Evolutionary conservation across 2,797 vertebrate species (phyloP).

Genomic region (Micrastur ruficollis): DNA sequence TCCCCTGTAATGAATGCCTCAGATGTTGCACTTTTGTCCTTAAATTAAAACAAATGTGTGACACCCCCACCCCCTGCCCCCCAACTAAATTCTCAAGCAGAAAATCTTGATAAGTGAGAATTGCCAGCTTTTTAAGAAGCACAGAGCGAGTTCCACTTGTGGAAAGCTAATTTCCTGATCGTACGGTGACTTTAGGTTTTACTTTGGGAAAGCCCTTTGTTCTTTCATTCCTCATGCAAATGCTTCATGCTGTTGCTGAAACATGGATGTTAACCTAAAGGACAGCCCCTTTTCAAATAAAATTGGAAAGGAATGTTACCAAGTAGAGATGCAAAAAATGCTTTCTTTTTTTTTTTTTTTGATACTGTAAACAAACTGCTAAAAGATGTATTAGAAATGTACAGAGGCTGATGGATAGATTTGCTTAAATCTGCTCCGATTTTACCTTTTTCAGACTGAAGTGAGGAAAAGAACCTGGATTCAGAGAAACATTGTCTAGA

Average conservation of each 20-base stretch:
- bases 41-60: not conserved
- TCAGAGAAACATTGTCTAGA: not conserved
- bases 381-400: not conserved
- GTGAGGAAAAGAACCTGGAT: not conserved
- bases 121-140: not conserved
- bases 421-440: not conserved
- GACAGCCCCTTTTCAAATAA: not conserved
- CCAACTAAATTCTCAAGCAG: not conserved
- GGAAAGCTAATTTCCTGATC: not conserved
- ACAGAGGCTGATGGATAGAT: not conserved
- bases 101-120: not conserved
- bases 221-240: not conserved
- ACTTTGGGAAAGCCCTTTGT: not conserved
- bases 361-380: not conserved
- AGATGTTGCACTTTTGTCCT: not conserved
- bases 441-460: not conserved
- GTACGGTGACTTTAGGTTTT: not conserved
- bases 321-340: not conserved
- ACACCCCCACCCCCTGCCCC: too few species aligned
- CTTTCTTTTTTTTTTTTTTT: not conserved
- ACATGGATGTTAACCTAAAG: not conserved
- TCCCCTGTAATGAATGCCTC: not conserved
- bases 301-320: not conserved
- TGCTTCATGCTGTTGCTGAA: not conserved
- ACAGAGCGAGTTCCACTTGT: not conserved